Evolutionary conservation across 2,888 invertebrate species (phyloP).

Genomic region (Drosophila austrosaltans): DNA sequence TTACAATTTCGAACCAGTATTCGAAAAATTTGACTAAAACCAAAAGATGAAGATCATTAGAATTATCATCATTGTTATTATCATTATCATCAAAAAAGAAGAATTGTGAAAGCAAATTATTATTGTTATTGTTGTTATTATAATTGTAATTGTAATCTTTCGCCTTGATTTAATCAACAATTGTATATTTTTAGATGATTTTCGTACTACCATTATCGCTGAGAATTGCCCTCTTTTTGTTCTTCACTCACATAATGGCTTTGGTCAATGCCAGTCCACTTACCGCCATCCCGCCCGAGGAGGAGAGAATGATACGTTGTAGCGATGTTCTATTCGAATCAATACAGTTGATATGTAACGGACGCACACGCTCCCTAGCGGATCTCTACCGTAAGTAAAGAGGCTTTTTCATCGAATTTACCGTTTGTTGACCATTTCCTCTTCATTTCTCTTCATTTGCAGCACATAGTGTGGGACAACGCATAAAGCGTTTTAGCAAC

Average conservation of each 20-base stretch:
- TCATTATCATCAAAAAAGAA: background rate
- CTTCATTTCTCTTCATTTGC: background rate
- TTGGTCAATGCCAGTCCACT: conserved; percentile 47
- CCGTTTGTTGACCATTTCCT: background rate
- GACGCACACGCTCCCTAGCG: conserved; percentile 73
- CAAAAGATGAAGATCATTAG: background rate
- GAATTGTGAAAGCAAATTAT: conserved; percentile 7
- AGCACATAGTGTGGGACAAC: conserved; percentile 63
- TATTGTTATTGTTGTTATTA: too few relatives aligned
- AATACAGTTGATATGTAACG: conserved; percentile 75
- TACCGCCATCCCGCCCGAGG: conserved; percentile 23
- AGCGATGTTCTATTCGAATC: conserved; percentile 74
- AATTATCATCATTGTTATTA: too few relatives aligned
- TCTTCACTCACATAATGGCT: conserved; percentile 49
- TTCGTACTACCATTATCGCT: conserved; percentile 40
- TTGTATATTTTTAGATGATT: conserved; percentile 66
- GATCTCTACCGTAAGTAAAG: conserved; percentile 75
- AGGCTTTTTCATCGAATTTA: too few relatives aligned
- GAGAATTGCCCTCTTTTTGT: conserved; percentile 41
- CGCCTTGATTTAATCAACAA: conserved; percentile 5
- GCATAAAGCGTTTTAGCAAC: conserved; percentile 56
- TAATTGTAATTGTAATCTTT: background rate
- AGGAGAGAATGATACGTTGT: conserved; percentile 75
- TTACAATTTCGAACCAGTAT: background rate
- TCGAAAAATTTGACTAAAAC: conserved; percentile 9